phyloP scores from a whole-genome alignment of 1,140 invertebrate genomes.

The Hermatobates lingyangjiaoensis region DNA sequence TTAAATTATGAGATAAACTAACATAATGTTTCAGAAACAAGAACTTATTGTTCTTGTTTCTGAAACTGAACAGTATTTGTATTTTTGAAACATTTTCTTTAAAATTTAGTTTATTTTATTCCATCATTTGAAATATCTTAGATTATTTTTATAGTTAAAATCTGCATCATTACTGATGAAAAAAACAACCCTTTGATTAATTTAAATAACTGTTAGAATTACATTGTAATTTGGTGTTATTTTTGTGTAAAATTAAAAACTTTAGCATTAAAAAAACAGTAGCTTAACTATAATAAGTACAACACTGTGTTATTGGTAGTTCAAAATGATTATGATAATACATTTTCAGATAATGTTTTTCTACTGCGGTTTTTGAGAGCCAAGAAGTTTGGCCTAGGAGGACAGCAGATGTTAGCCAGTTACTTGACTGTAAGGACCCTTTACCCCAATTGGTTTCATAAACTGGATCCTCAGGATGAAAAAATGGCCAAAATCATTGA shows the following conservation, averaged over 20 bases:
- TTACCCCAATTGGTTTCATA: constrained; percentile 42
- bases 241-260: background rate
- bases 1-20: too few species aligned
- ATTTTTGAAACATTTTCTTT: too few species aligned
- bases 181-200: too few species aligned
- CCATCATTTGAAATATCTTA: too few species aligned
- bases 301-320: background rate
- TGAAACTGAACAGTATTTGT: too few species aligned
- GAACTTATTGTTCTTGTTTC: too few species aligned
- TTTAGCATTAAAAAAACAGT: background rate
- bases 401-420: constrained; percentile 58
- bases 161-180: too few species aligned
- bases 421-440: constrained; percentile 61
- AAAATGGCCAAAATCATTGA: constrained; percentile 48
- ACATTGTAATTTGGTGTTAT: background rate
- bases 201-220: background rate
- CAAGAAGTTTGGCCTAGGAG: constrained; percentile 65
- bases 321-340: background rate
- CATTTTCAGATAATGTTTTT: constrained; percentile 43
- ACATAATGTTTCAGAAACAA: too few species aligned
- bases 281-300: constrained; percentile 7
- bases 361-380: constrained; percentile 58
- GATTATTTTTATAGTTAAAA: too few species aligned
- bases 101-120: too few species aligned
- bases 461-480: constrained; percentile 46